These are phyloP conservation scores for Crambe crambe DNA, from an alignment of 37 sponge, comb jelly and placozoan species.

Conservation along the genomic window DNA sequence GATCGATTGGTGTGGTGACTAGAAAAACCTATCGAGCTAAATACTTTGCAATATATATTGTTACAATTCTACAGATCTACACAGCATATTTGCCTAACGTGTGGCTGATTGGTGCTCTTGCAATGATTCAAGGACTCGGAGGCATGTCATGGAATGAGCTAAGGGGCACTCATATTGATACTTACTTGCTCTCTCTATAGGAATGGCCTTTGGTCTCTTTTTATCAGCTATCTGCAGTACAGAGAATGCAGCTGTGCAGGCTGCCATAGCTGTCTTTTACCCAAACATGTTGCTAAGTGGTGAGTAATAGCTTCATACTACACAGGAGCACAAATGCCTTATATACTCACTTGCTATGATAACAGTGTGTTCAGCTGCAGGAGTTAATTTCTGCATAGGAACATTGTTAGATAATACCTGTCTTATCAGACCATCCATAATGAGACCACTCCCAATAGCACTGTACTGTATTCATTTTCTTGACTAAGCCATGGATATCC, in stretches of 20 bases:
- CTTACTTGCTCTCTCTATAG: slow-evolving; percentile 3
- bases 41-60: background rate
- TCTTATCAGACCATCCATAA: too few relatives aligned
- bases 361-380: background rate
- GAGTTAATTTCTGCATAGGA: background rate
- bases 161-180: background rate
- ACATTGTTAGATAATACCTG: too few relatives aligned
- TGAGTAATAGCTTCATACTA: too few relatives aligned
- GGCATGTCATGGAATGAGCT: slow-evolving; percentile 29
- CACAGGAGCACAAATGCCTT: background rate
- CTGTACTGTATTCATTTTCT: background rate
- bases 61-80: slow-evolving; percentile 34
- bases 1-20: background rate
- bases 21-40: background rate
- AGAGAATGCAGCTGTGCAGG: slow-evolving; percentile 64
- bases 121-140: slow-evolving; percentile 77
- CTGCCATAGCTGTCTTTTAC: slow-evolving; percentile 65
- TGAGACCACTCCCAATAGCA: background rate
- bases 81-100: slow-evolving; percentile 24
- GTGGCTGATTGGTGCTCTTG: slow-evolving; percentile 36
- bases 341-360: background rate
- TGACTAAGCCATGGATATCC: background rate
- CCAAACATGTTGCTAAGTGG: slow-evolving; percentile 79
- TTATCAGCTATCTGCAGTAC: slow-evolving; percentile 61
- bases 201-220: slow-evolving; percentile 74